Conservation (phyloP, 2,113 vertebrate species). For the Periophthalmus modestus region DNA sequence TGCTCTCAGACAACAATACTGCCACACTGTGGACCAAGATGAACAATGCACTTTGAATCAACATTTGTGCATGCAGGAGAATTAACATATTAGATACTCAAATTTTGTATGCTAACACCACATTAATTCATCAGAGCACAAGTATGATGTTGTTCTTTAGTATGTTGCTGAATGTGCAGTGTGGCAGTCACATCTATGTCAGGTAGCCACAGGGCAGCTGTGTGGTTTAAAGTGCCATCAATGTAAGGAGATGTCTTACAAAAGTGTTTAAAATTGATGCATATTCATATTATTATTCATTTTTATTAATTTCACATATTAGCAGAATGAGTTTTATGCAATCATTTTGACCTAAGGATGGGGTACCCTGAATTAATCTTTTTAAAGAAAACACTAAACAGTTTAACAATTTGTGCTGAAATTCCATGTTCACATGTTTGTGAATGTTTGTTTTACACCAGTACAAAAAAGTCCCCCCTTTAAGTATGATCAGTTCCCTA, state of each 20-base stretch:
- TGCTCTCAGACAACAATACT: conserved; percentile 3
- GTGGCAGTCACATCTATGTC: neutral
- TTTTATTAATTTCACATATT: too few species aligned
- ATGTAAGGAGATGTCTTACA: too few species aligned
- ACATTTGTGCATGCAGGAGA: neutral
- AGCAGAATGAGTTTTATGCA: too few species aligned
- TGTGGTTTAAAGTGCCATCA: neutral
- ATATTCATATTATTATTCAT: too few species aligned
- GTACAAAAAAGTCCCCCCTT: neutral
- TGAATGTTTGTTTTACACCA: neutral
- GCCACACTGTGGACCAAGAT: conserved; percentile 21
- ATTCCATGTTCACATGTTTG: neutral
- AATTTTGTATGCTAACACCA: neutral
- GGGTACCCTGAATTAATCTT: neutral
- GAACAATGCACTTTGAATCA: neutral
- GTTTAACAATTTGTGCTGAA: neutral
- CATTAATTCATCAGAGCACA: too few species aligned
- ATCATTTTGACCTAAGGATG: neutral
- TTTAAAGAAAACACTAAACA: neutral
- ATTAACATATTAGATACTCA: too few species aligned
- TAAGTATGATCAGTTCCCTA: neutral
- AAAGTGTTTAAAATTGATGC: too few species aligned
- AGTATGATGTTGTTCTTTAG: neutral
- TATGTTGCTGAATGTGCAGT: neutral
- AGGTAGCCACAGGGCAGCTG: neutral